A percentile compares a stretch with the other conserved stretches of the same genome.
Evolutionary conservation across 2,888 invertebrate species (phyloP).

Genomic region (Drosophila paramelanica): DNA sequence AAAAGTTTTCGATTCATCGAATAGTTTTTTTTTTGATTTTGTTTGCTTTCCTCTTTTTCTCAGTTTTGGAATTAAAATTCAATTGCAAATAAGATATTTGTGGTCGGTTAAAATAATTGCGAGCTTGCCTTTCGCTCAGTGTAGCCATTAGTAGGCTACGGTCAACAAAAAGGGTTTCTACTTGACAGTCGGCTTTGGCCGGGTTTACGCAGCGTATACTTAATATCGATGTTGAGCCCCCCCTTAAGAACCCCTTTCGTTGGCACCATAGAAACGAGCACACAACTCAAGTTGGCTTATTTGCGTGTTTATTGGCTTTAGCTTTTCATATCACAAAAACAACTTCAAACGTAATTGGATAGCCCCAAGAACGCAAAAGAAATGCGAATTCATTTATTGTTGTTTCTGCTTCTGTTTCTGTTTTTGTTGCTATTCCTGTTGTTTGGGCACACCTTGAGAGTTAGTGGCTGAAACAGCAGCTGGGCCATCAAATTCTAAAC

Average conservation of each 20-base stretch:
- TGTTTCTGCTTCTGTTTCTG: conserved; percentile 12
- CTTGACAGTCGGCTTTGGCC: conserved; percentile 14
- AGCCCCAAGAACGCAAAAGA: conserved; percentile 42
- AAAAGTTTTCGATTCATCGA: no score
- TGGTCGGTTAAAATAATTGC: no score
- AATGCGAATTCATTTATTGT: conserved; percentile 43
- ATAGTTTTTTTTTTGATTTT: no score
- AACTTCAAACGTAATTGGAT: conserved; percentile 78
- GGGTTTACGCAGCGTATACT: conserved; percentile 47
- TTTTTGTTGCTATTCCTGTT: conserved; percentile 5
- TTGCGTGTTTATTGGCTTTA: conserved; percentile 78
- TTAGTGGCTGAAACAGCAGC: conserved; percentile 33
- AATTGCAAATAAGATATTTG: no score
- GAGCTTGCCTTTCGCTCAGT: background rate
- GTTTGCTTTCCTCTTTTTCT: no score
- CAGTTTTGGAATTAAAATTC: no score
- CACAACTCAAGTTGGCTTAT: conserved; percentile 63
- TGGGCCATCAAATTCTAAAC: conserved; percentile 71
- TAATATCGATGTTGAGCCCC: conserved; percentile 45
- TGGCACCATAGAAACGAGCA: conserved; percentile 30
- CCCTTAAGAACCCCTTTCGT: conserved; percentile 1
- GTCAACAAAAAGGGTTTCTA: conserved; percentile 21
- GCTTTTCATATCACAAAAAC: conserved; percentile 50
- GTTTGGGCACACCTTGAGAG: conserved; percentile 61
- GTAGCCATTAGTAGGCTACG: background rate